These are phyloP conservation scores for Stenurella melanura DNA, from an alignment of 2,888 invertebrate genomes.

Conservation along the genomic window DNA sequence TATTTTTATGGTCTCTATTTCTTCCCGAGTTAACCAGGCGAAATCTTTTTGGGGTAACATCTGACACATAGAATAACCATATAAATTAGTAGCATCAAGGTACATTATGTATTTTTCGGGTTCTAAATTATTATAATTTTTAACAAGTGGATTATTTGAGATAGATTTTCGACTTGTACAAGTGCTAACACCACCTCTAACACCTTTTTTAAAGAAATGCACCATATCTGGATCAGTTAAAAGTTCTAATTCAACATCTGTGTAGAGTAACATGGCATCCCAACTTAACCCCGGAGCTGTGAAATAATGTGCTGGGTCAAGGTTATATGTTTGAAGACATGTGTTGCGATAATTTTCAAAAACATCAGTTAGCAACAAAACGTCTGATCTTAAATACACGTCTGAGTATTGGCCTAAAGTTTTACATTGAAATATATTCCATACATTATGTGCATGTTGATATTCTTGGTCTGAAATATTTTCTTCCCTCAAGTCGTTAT, in stretches of 20 bases:
- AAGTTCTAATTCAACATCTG: background rate
- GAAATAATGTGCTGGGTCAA: too few relatives aligned
- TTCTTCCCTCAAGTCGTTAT: background rate
- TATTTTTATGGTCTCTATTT: too few relatives aligned
- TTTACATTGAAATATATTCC: conserved; percentile 22
- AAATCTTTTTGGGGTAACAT: too few relatives aligned
- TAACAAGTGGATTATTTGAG: too few relatives aligned
- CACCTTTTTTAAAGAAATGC: conserved; percentile 60
- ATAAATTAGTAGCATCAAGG: conserved; percentile 29
- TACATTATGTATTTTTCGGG: conserved; percentile 23
- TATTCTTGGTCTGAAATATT: conserved; percentile 25
- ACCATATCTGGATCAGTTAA: background rate
- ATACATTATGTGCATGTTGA: conserved; percentile 11
- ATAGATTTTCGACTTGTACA: too few relatives aligned
- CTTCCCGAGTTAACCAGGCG: too few relatives aligned
- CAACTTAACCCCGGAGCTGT: too few relatives aligned
- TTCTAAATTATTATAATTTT: too few relatives aligned
- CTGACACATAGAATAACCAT: too few relatives aligned
- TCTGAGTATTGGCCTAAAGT: conserved; percentile 5
- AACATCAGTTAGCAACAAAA: background rate
- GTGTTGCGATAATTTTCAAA: too few relatives aligned
- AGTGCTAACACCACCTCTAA: conserved; percentile 66
- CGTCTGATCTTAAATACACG: conserved; percentile 32
- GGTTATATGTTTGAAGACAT: too few relatives aligned
- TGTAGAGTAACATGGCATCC: background rate